These are phyloP conservation scores for Amiota mariae DNA, from an alignment of 2,888 invertebrate species.

Conservation along the genomic window DNA sequence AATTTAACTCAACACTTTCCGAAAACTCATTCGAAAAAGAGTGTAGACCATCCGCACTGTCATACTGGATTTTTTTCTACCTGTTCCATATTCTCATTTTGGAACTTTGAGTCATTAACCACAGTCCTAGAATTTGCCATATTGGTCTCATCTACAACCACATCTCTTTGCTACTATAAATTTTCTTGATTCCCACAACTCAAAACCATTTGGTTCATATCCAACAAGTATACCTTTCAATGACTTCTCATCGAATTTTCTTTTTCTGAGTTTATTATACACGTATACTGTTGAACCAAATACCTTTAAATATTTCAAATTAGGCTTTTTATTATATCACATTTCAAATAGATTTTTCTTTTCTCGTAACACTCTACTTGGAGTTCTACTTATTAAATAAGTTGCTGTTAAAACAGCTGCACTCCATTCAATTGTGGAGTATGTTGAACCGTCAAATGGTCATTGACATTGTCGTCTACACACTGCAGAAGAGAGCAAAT, in stretches of 20 bases:
- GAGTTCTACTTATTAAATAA: constrained; percentile 32
- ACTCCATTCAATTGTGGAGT: constrained; percentile 69
- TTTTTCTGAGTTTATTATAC: constrained; percentile 20
- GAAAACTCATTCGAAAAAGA: too few species aligned
- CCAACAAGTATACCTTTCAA: constrained; percentile 55
- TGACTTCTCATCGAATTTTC: constrained; percentile 26
- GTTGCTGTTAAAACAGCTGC: constrained; percentile 35
- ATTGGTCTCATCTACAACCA: constrained; percentile 20
- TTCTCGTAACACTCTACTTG: constrained; percentile 57
- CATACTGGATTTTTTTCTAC: background rate
- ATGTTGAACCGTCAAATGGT: constrained; percentile 69
- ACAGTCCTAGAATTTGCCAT: constrained; percentile 20
- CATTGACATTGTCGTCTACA: too few species aligned
- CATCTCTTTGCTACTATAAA: constrained; percentile 18
- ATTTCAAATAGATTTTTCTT: constrained; percentile 68
- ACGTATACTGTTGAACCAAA: constrained; percentile 26
- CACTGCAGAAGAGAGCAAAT: too few species aligned
- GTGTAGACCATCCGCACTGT: background rate
- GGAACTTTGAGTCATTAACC: too few species aligned
- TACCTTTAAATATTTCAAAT: constrained; percentile 35
- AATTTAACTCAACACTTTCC: background rate
- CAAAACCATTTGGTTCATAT: constrained; percentile 56
- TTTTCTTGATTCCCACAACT: constrained; percentile 6
- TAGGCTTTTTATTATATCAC: constrained; percentile 40
- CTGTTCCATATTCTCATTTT: background rate